These are phyloP conservation scores for Sebastes oblongus DNA, from an alignment of 2,797 vertebrate genomes.

Conservation along the genomic window DNA sequence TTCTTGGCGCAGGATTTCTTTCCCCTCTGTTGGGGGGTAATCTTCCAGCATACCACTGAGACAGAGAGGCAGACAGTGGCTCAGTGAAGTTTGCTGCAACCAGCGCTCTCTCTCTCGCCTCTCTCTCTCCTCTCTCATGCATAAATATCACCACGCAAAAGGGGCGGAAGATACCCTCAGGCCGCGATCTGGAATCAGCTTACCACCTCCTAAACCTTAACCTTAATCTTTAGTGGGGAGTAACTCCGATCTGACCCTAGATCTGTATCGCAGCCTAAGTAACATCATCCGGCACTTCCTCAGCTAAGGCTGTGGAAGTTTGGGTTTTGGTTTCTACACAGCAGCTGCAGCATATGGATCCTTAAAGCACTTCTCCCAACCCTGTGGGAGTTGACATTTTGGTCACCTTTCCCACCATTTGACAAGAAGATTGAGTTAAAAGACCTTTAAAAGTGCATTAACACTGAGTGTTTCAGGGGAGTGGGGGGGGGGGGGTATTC, in stretches of 20 bases:
- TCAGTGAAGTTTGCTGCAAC: conserved; percentile 68
- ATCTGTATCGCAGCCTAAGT: conserved; percentile 29
- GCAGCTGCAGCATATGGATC: neutral
- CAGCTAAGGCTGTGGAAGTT: neutral
- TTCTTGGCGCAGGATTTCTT: conserved; percentile 76
- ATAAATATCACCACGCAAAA: conserved; percentile 71
- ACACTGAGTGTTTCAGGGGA: neutral
- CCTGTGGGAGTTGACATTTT: neutral
- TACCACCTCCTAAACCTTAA: conserved; percentile 61
- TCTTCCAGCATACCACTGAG: conserved; percentile 67
- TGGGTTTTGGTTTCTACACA: neutral
- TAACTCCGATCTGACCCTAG: conserved; percentile 53
- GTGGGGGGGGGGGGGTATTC: neutral
- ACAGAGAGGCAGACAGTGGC: conserved; percentile 63
- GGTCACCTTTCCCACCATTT: neutral
- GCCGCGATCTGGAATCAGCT: conserved; percentile 59
- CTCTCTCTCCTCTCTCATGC: conserved; percentile 45
- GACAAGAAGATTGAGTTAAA: neutral
- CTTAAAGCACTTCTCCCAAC: neutral
- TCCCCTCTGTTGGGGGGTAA: conserved; percentile 73
- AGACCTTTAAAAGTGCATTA: neutral
- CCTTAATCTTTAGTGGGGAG: conserved; percentile 56
- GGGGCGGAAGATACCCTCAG: conserved; percentile 42
- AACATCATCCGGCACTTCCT: conserved; percentile 11
- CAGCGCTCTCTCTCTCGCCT: conserved; percentile 8